Evolutionary conservation across 1,140 invertebrate genomes (phyloP).

Genomic region (Drosophila tsacasi): DNA sequence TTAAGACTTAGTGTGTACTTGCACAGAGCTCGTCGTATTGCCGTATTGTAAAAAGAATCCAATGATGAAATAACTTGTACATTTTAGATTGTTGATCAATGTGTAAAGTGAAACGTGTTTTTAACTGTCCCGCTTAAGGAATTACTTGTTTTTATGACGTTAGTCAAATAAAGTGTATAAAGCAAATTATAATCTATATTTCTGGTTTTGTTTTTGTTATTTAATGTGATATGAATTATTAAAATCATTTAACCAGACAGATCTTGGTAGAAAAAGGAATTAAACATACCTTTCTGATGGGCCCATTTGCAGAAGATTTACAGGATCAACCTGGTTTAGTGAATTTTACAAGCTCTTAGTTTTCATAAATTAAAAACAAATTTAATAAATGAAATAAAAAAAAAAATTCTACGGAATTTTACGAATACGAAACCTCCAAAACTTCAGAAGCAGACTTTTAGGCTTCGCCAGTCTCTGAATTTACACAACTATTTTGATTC

Average conservation of each 20-base stretch:
- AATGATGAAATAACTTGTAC: conserved; percentile 45
- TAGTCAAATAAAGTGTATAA: conserved; percentile 76
- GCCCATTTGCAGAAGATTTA: too few relatives aligned
- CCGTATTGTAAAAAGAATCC: conserved; percentile 50
- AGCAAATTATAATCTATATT: conserved; percentile 21
- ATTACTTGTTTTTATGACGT: conserved; percentile 72
- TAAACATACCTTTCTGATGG: neutral
- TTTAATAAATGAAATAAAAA: too few relatives aligned
- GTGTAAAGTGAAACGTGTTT: conserved; percentile 69
- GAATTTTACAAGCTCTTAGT: neutral
- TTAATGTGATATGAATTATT: neutral
- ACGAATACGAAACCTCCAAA: too few relatives aligned
- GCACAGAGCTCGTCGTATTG: conserved; percentile 45
- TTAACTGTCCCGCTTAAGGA: conserved; percentile 57
- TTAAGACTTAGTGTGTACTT: conserved; percentile 45
- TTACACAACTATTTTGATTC: neutral
- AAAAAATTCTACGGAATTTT: neutral
- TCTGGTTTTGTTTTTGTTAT: neutral
- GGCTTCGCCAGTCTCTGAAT: neutral
- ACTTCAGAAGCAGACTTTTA: neutral
- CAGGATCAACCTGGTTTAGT: neutral
- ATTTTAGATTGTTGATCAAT: conserved; percentile 80
- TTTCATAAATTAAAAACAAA: neutral
- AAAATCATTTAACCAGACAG: neutral
- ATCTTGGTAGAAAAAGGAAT: neutral